Base-by-base conservation (phyloP, 2,888 invertebrate genomes). In the Trimorus sp. region DNA sequence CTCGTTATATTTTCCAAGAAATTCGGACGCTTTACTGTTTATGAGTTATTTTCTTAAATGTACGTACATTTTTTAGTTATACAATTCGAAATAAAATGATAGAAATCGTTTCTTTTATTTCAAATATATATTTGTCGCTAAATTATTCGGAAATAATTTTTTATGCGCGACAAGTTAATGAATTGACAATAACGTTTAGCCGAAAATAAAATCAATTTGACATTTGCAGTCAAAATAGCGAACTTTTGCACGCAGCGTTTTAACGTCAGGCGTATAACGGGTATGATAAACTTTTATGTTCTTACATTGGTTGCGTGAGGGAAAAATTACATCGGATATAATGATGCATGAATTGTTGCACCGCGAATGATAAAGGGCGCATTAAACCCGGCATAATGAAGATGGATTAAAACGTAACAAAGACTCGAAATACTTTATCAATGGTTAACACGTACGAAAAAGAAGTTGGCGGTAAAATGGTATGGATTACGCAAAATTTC, bases 321-420 rank as follows among this genome's bases (percentile, higher is more conserved):
- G 15, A 11, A 12, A 69, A 62, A 59, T 69, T 68, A 26, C 53
- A 62, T 54, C 48, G n/a, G 12, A 51, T 40, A 56, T 63, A 56
- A 74, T 65, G 65, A 74, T 74, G 65, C 74, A 74, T 65, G 58
- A 0, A 74, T 58, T 74, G 65, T 65, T 74, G 58, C 74, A 74
- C 65, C 36, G 36, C 36, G 36, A 74, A 65, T 74, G 51, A 74
- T 59, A 42, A 74, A 65, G 65, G 26, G 40, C 5, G 51, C 36
- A 36, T 63, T 73, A 63, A 71, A 71, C 7, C 16, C 48, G 26
- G 45, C 38, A 54, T 62, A 71, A 71, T 38, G 54, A 62, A 62
- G 71, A 71, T 62, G 54, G 71, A 71, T 71, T 56, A 62, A 71
- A 71, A 14, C 15, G 70, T 53, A 60, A 60, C 40, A 60, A 71